A percentile compares a stretch with the other conserved stretches of the same genome.
These are phyloP conservation scores for Neolamprologus modestus DNA, from an alignment of 2,113 vertebrate species.

Conservation along the genomic window DNA sequence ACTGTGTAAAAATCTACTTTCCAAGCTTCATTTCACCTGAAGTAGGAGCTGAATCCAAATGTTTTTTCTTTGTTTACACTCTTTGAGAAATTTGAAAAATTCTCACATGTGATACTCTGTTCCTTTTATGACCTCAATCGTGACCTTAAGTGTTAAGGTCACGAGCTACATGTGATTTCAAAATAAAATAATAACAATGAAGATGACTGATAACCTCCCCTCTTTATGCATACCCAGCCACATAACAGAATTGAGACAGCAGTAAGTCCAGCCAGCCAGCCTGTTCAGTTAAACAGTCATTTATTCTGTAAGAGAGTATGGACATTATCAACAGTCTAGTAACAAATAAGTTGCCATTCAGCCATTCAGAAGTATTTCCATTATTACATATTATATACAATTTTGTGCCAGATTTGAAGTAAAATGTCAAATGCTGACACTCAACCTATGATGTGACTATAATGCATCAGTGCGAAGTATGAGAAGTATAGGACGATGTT, in stretches of 20 bases:
- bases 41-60: background rate
- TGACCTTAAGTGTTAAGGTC: background rate
- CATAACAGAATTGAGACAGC: background rate
- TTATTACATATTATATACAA: conserved; percentile 14
- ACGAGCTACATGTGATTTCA: background rate
- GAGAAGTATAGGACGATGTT: background rate
- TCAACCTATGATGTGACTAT: background rate
- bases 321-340: conserved; percentile 5
- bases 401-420: background rate
- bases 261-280: background rate
- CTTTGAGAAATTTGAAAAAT: background rate
- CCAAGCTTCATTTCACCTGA: background rate
- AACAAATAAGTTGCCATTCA: conserved; percentile 15
- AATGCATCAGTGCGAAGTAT: background rate
- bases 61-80: background rate
- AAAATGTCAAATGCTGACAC: background rate
- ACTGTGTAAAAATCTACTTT: background rate
- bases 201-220: background rate
- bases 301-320: conserved; percentile 35
- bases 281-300: conserved; percentile 21
- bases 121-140: background rate
- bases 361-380: conserved; percentile 1
- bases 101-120: background rate
- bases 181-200: background rate
- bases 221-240: background rate